Base-by-base conservation (phyloP, 2,888 invertebrate genomes). In the Eristalis arbustorum region DNA sequence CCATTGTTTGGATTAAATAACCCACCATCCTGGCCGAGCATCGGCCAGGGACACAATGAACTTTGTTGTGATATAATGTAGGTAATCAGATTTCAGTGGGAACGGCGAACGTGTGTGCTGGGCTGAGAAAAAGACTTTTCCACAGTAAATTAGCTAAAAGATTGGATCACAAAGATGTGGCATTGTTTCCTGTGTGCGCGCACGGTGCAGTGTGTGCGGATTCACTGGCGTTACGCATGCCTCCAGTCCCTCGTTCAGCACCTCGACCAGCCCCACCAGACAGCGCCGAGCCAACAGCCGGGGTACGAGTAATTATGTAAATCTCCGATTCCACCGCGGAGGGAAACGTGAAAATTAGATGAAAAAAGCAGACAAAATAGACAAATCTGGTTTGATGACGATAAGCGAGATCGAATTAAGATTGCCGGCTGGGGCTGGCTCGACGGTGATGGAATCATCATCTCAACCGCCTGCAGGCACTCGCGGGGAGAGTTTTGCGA, bases 31-130 rank as follows among this genome's bases (percentile, higher is more conserved):
- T 23, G 22, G 4, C 25, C 13, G 3, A 0, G 3, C 59, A 25
- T 13, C 49, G 62, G 23, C 18, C 28, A 68, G 78, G 31, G 23
- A 75, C 71, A 76, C 80, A 63, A 67, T 80, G 84, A 80, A 84
- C 72, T 72, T 76, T 80, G 66, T 66, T 74, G 59, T 84, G 79
- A 79, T 79, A 84, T 84, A 80, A 84, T 61, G 76, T 66, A 69
- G 71, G 80, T 84, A 84, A 84, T 84, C 80, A 72, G 84, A 79
- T 84, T 56, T 42, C 56, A 59, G 56, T 49, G 34, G 3, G n/a
- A 66, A 57, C 25, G 56, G 56, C 61, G 59, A 40, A 28, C 23
- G 22, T 56, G 40, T 71, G 37, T 72, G 75, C 69, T 14, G 78
- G 68, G 72, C 67, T 63, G 72, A 37, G 68, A 67, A 68, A 68